A percentile compares a stretch with the other conserved stretches of the same genome.
Conservation (phyloP, 2,888 invertebrate species). For the Oligia latruncula region DNA sequence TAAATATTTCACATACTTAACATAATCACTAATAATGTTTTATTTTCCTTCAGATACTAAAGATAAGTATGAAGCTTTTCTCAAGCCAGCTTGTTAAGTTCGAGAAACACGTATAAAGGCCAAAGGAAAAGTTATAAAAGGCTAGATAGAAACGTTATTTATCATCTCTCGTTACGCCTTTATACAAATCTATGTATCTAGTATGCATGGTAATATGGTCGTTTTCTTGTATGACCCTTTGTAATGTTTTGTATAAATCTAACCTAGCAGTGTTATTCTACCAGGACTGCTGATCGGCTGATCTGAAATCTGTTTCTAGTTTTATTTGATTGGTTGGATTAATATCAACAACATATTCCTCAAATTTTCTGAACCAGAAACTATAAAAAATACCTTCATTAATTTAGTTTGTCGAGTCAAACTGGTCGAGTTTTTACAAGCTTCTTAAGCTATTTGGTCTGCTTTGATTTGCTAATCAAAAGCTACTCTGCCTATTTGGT, state of each 20-base stretch:
- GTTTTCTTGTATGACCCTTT: not conserved
- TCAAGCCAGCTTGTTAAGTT: conserved; percentile 22
- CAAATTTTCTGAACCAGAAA: not conserved
- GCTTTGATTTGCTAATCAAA: not conserved
- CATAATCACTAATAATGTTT: not conserved
- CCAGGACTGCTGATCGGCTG: rapidly evolving
- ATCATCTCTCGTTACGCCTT: conserved; percentile 7
- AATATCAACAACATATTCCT: no score
- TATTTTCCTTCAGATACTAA: not conserved
- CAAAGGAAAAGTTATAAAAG: conserved; percentile 45
- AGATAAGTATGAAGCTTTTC: conserved; percentile 25
- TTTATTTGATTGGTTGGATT: not conserved
- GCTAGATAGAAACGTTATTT: conserved; percentile 34
- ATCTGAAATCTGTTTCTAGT: not conserved
- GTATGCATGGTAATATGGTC: not conserved
- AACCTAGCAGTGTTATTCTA: no score
- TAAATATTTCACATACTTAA: not conserved
- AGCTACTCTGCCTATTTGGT: no score
- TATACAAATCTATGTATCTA: not conserved
- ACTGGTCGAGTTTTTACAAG: not conserved
- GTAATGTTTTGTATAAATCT: not conserved
- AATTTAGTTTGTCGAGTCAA: not conserved
- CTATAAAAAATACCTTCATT: no score
- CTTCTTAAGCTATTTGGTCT: not conserved
- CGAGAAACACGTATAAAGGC: conserved; percentile 44